Percentiles rank a stretch among this genome's conserved stretches.
These are phyloP conservation scores for Sebastes taczanowskii DNA, from an alignment of 2,797 vertebrate species.

Conservation along the genomic window DNA sequence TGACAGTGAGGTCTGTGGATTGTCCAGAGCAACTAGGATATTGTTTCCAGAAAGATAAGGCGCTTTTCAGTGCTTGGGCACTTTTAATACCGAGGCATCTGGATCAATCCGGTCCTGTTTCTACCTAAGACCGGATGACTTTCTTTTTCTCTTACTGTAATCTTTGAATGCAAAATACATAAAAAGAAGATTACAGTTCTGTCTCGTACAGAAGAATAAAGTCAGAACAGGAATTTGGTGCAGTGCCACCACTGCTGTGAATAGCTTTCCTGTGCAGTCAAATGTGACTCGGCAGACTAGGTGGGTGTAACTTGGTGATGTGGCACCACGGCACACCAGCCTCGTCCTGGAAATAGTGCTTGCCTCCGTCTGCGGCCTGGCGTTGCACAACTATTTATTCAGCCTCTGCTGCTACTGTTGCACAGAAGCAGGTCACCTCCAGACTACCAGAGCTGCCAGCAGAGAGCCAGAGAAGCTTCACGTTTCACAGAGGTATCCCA, in stretches of 20 bases:
- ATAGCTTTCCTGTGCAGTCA: neutral
- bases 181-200: conserved; percentile 19
- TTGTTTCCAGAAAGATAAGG: too few species aligned
- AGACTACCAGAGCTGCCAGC: conserved; percentile 22
- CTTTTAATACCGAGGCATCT: neutral
- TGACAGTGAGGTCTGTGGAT: too few species aligned
- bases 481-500: conserved; percentile 21
- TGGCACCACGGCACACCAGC: conserved; percentile 53
- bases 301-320: conserved; percentile 66
- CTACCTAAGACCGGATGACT: neutral
- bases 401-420: conserved; percentile 7
- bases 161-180: conserved; percentile 2
- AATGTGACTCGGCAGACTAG: conserved; percentile 2
- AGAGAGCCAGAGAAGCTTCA: conserved; percentile 1
- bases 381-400: conserved; percentile 44
- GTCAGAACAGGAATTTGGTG: neutral
- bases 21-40: too few species aligned
- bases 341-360: conserved; percentile 48
- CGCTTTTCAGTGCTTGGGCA: too few species aligned
- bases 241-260: neutral
- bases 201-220: neutral
- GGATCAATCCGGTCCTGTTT: neutral
- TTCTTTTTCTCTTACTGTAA: neutral
- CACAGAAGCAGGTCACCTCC: conserved; percentile 14
- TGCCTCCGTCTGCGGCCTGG: conserved; percentile 22